Percentiles rank a stretch among this genome's conserved stretches.
Conservation (phyloP, 2,113 vertebrate genomes). For the Tupaia chinensis region DNA sequence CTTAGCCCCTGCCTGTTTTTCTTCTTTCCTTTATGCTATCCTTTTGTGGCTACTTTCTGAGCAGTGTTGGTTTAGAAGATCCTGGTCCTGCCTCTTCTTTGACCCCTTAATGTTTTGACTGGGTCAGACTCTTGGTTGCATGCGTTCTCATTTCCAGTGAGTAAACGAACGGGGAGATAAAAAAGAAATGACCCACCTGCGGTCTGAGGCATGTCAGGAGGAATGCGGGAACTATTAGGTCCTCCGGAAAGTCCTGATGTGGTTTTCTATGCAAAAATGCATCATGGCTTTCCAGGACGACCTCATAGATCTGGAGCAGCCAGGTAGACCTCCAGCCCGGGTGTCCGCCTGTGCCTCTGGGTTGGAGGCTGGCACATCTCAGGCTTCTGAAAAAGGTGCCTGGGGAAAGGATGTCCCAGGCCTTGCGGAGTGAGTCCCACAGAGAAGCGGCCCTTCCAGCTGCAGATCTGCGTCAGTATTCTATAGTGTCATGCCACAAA, state of each 20-base stretch:
- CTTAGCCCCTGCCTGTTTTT: background rate
- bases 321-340: background rate
- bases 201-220: background rate
- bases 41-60: background rate
- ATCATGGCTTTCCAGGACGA: no score
- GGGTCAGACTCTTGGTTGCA: background rate
- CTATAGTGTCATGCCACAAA: background rate
- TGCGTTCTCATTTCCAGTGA: slow-evolving; percentile 9
- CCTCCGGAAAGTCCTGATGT: no score
- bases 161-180: background rate
- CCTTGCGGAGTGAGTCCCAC: background rate
- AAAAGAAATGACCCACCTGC: background rate
- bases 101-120: background rate
- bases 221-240: background rate
- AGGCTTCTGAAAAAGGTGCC: background rate
- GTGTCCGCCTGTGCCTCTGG: background rate
- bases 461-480: background rate
- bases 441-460: background rate
- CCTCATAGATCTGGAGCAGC: background rate
- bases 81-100: background rate
- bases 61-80: background rate
- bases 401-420: background rate
- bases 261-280: no score
- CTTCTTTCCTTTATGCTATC: background rate
- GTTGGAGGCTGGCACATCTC: background rate